Conservation (phyloP, 2,797 vertebrate genomes). For the Myotis planiceps region DNA sequence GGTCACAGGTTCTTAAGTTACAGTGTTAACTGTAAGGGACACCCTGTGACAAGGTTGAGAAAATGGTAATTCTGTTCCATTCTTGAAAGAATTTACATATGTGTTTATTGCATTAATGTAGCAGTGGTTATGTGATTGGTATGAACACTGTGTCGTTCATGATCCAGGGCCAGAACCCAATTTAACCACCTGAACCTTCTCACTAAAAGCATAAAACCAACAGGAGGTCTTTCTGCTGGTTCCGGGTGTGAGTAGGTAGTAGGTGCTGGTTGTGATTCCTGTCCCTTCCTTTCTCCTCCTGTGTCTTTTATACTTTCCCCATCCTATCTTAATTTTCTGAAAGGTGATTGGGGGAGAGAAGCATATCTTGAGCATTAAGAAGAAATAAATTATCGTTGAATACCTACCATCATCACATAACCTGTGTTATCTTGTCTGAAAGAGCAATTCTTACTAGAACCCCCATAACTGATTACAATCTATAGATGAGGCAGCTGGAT, state of each 20-base stretch:
- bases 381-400: not conserved
- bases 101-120: not conserved
- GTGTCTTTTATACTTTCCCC: not conserved
- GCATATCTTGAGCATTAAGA: not conserved
- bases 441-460: not conserved
- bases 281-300: not conserved
- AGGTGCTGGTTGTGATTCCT: not conserved
- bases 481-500: not conserved
- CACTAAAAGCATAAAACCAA: not conserved
- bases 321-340: not conserved
- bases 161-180: not conserved
- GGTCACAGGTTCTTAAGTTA: conserved; percentile 45
- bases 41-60: not conserved
- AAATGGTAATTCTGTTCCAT: not conserved
- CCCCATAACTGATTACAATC: not conserved
- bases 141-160: not conserved
- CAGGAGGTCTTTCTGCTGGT: not conserved
- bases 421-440: not conserved
- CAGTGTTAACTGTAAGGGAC: not conserved
- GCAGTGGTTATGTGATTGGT: not conserved
- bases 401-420: not conserved
- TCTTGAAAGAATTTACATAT: not conserved
- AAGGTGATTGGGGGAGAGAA: not conserved
- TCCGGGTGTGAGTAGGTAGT: not conserved
- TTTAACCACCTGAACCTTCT: not conserved